These are phyloP conservation scores for Notocelia uddmanniana DNA, from an alignment of 2,888 invertebrate genomes.

Conservation along the genomic window DNA sequence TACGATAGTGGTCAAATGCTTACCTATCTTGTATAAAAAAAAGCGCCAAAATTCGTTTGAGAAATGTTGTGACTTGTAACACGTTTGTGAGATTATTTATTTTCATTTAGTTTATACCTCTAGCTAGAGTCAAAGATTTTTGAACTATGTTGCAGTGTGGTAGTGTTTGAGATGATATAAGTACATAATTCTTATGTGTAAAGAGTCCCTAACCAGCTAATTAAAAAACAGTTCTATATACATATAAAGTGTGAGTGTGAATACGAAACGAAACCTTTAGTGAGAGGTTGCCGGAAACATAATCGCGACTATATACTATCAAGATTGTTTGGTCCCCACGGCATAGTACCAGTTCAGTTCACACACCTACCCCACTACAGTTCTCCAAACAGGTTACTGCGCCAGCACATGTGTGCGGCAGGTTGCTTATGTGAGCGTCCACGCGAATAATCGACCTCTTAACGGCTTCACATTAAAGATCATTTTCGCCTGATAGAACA, in stretches of 20 bases:
- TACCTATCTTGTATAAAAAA: too few relatives aligned
- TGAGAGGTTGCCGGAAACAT: slow-evolving; percentile 22
- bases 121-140: too few relatives aligned
- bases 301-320: slow-evolving; percentile 52
- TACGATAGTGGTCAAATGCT: too few relatives aligned
- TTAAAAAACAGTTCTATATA: neutral
- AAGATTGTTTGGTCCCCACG: slow-evolving; percentile 54
- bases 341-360: slow-evolving; percentile 58
- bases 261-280: slow-evolving; percentile 5
- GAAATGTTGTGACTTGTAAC: neutral
- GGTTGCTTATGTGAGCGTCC: slow-evolving; percentile 57
- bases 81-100: neutral
- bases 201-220: neutral
- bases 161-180: neutral
- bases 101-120: neutral
- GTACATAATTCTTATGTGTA: neutral
- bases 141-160: too few relatives aligned
- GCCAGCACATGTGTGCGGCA: slow-evolving; percentile 52
- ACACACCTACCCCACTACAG: slow-evolving; percentile 65
- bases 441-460: neutral
- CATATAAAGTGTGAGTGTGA: neutral
- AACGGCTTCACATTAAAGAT: neutral
- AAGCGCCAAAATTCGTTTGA: neutral
- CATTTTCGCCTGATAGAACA: slow-evolving; percentile 14
- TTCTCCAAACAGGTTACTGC: slow-evolving; percentile 68